phyloP scores from a whole-genome alignment of 1,140 invertebrate species.

The Papilio dardanus region DNA sequence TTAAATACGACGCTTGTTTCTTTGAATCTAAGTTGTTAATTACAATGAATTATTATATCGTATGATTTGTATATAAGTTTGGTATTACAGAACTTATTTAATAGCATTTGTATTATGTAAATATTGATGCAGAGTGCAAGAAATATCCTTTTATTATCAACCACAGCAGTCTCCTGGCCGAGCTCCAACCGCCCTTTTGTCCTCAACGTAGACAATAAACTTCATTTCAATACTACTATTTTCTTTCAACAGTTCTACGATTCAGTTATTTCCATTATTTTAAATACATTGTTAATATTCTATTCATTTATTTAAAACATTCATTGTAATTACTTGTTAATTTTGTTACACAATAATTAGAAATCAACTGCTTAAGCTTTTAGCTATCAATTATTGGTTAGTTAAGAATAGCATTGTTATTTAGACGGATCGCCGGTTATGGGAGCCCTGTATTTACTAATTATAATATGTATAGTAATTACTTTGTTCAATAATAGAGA shows the following conservation, averaged over 20 bases:
- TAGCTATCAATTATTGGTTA: too few species aligned
- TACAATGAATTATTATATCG: neutral
- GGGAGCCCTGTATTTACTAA: too few species aligned
- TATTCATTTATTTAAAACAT: neutral
- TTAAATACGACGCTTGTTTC: neutral
- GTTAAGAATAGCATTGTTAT: too few species aligned
- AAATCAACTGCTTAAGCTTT: too few species aligned
- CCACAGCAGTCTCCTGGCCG: conserved; percentile 10
- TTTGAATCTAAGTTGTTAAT: too few species aligned
- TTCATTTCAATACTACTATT: conserved; percentile 21
- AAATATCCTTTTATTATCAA: conserved; percentile 24
- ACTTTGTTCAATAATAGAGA: too few species aligned
- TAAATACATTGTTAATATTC: neutral
- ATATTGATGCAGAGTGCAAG: conserved; percentile 19
- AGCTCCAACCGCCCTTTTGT: conserved; percentile 8
- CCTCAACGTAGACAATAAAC: conserved; percentile 24
- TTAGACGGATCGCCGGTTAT: too few species aligned
- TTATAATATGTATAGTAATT: too few species aligned
- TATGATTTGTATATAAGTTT: neutral
- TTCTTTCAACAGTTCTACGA: conserved; percentile 21
- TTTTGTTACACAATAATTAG: neutral
- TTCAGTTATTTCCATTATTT: conserved; percentile 10
- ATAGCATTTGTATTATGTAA: conserved; percentile 1
- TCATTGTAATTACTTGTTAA: neutral
- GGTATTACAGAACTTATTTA: neutral